A percentile compares a stretch with the other conserved stretches of the same genome.
Conservation (phyloP, 1,140 invertebrate genomes). For the Danaus melanippus region DNA sequence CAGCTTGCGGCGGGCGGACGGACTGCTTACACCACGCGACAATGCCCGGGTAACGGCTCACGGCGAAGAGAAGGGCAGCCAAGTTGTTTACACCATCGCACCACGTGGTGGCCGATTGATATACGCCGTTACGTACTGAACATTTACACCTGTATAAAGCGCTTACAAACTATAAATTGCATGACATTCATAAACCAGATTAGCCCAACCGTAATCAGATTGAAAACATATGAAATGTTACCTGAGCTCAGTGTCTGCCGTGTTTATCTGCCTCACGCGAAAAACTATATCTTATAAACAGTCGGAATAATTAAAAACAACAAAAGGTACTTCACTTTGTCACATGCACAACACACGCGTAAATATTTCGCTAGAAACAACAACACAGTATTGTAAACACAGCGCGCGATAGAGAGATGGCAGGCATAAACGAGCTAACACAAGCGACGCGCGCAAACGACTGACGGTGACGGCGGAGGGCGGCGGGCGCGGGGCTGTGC, state of each 20-base stretch:
- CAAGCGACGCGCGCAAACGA: conserved; percentile 59
- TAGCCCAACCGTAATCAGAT: conserved; percentile 47
- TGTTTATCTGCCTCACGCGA: conserved; percentile 41
- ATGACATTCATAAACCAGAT: conserved; percentile 34
- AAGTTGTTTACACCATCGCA: conserved; percentile 61
- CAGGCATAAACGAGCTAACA: conserved; percentile 35
- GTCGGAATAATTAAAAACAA: conserved; percentile 6
- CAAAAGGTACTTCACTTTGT: conserved; percentile 26
- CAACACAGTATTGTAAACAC: conserved; percentile 65
- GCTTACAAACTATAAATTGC: conserved; percentile 23
- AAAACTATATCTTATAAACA: conserved; percentile 36
- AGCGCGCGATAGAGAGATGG: conserved; percentile 44
- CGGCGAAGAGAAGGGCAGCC: conserved; percentile 42
- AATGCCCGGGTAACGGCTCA: conserved; percentile 12
- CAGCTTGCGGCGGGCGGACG: too few species aligned
- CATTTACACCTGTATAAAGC: conserved; percentile 33
- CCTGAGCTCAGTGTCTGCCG: conserved; percentile 64
- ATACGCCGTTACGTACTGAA: conserved; percentile 51
- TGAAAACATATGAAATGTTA: conserved; percentile 62
- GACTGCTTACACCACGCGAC: conserved; percentile 1
- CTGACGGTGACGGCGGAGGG: conserved; percentile 39
- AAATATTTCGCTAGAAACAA: conserved; percentile 49
- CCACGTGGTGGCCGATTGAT: conserved; percentile 61
- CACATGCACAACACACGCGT: conserved; percentile 46
- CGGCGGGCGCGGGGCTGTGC: conserved; percentile 50